Conservation (phyloP, 2,797 vertebrate genomes). For the Balearica regulorum region DNA sequence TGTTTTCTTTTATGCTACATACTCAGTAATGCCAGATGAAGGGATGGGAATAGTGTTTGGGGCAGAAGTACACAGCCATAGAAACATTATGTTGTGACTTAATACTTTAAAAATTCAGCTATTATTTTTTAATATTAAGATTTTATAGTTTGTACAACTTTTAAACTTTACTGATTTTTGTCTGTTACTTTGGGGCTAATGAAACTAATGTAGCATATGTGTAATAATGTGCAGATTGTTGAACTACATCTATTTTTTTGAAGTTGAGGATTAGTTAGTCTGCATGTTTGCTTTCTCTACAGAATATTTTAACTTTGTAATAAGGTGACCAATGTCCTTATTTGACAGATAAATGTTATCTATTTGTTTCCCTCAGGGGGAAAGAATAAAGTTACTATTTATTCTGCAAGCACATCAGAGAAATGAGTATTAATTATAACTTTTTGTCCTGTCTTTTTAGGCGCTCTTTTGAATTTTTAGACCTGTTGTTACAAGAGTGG, state of each 20-base stretch:
- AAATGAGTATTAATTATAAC: not conserved
- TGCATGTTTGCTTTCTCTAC: not conserved
- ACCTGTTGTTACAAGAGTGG: slow-evolving; percentile 94
- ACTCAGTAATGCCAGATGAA: not conserved
- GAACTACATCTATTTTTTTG: not conserved
- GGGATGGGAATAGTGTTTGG: not conserved
- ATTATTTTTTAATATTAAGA: not conserved
- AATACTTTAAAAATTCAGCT: too few relatives aligned
- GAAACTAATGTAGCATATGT: not conserved
- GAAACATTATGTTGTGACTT: not conserved
- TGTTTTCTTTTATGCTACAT: not conserved
- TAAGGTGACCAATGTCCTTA: not conserved
- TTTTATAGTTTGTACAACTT: not conserved
- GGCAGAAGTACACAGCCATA: not conserved
- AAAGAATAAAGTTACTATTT: not conserved
- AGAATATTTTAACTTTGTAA: not conserved
- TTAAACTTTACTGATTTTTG: not conserved
- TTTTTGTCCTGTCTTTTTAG: slow-evolving; percentile 68
- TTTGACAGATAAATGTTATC: not conserved
- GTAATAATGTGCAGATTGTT: not conserved
- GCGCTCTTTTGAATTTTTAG: slow-evolving; percentile 95
- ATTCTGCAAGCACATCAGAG: not conserved
- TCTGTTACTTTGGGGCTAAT: not conserved
- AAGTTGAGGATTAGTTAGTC: not conserved
- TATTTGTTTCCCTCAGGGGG: not conserved